Evolutionary conservation across 2,797 vertebrate species (phyloP), one percentile per base, ranked within the genome.

Genomic region (Holocentrus rufus): DNA sequence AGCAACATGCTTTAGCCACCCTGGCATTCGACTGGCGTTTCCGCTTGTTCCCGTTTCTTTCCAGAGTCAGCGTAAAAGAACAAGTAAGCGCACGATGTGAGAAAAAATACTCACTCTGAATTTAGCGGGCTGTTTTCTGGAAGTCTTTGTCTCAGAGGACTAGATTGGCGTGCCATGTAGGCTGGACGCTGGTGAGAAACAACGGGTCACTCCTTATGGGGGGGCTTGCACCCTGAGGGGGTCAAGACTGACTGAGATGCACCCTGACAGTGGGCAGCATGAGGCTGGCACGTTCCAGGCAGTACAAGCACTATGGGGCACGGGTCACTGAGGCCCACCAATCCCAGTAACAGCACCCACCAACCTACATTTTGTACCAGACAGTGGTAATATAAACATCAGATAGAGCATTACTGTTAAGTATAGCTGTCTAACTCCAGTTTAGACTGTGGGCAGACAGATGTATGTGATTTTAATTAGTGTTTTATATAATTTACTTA

Each of bases 51-150:
- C 59, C 56, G 17, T 74, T 58, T 64, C 18, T 68, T 93, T 93
- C n/a, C 93, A 74, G 89, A 92, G 53, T 62, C 55, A 73, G 53
- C 53, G 34, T 69, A 77, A 79, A 87, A 64, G 68, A 87, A 78
- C 82, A 81, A 79, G 83, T 46, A 66, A 86, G 72, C 25, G 53
- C 56, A 82, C 49, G 63, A 76, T 91, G 80, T 53, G 47, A 87
- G 94, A 93, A 93, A 93, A 90, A 96, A 96, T 96, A 95, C 95
- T 96, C 94, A 95, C 81, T 85, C 92, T 92, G 92, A 93, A 93
- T 94, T 94, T 93, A 92, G 93, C n/a, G 67, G 59, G n/a, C 47
- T 46, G 52, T 69, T 87, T 94, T 95, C 92, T 95, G 95, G 94
- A 94, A 95, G 94, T 92, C 94, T 93, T 95, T 93, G 93, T 94